Conservation (phyloP, 1,140 invertebrate species). For the Planococcus citri region DNA sequence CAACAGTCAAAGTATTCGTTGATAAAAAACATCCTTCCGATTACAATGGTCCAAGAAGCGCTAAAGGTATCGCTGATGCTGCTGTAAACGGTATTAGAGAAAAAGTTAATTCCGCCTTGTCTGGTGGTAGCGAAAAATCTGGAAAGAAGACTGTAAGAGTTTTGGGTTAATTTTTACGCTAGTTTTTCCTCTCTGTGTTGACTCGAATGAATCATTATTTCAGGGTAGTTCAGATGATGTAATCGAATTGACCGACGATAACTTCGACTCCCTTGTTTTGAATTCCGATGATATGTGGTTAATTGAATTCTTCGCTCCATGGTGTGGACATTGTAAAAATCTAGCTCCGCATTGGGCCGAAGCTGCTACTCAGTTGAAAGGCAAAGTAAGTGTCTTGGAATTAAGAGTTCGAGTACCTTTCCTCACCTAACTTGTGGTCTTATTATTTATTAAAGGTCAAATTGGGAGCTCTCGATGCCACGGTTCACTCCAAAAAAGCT, state of each 20-base stretch:
- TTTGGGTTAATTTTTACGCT: not conserved
- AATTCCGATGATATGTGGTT: constrained; percentile 80
- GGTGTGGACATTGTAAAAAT: constrained; percentile 78
- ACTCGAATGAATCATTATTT: not conserved
- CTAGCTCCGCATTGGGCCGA: constrained; percentile 66
- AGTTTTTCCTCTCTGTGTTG: not conserved
- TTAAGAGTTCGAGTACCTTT: not conserved
- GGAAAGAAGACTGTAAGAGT: constrained; percentile 21
- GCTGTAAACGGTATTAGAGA: constrained; percentile 56
- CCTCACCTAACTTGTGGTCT: not conserved
- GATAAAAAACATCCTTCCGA: constrained; percentile 79
- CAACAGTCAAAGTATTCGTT: constrained; percentile 89
- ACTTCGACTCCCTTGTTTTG: constrained; percentile 79
- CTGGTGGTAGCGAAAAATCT: constrained; percentile 33
- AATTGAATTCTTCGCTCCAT: constrained; percentile 89
- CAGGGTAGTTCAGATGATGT: constrained; percentile 46
- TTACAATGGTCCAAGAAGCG: constrained; percentile 74
- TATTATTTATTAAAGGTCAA: constrained; percentile 48
- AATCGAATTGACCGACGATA: constrained; percentile 74
- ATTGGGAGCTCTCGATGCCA: constrained; percentile 92
- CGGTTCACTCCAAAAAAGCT: constrained; percentile 71
- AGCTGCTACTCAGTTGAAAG: constrained; percentile 87
- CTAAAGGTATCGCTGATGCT: constrained; percentile 71
- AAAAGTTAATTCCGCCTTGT: constrained; percentile 52
- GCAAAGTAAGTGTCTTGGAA: constrained; percentile 45